Conservation (phyloP, 2,888 invertebrate genomes). For the Drosophila phalerata region DNA sequence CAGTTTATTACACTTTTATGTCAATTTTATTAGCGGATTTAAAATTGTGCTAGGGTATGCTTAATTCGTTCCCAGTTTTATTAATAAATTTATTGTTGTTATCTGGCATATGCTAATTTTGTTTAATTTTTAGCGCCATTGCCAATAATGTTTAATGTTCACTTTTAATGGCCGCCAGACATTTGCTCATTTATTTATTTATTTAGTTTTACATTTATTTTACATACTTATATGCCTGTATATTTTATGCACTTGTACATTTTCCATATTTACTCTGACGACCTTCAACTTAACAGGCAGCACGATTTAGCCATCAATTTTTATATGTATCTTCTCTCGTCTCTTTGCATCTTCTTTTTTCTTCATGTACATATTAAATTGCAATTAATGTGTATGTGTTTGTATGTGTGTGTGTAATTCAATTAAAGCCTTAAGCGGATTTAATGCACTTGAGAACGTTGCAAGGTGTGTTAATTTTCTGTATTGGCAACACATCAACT, state of each 20-base stretch:
- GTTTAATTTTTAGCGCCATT: slow-evolving; percentile 24
- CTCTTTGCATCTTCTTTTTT: slow-evolving; percentile 11
- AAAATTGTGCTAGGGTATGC: slow-evolving; percentile 18
- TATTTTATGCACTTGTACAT: slow-evolving; percentile 19
- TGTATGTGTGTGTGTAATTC: slow-evolving; percentile 37
- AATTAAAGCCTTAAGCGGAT: slow-evolving; percentile 46
- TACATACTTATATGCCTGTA: background rate
- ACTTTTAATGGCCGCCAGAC: slow-evolving; percentile 47
- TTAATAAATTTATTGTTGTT: background rate
- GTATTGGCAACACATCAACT: slow-evolving; percentile 39
- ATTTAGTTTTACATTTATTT: slow-evolving; percentile 53
- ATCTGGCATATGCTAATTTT: slow-evolving; percentile 14
- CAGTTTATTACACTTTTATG: slow-evolving; percentile 4
- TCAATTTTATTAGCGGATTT: background rate
- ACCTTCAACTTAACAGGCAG: slow-evolving; percentile 60
- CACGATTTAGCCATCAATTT: slow-evolving; percentile 65
- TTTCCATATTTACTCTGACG: slow-evolving; percentile 21
- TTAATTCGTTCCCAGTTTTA: background rate
- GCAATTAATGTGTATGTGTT: slow-evolving; percentile 46
- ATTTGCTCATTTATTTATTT: slow-evolving; percentile 46
- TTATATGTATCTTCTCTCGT: slow-evolving; percentile 15
- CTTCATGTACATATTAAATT: slow-evolving; percentile 47
- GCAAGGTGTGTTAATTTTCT: slow-evolving; percentile 49
- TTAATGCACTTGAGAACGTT: slow-evolving; percentile 42
- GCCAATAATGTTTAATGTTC: slow-evolving; percentile 50